Evolutionary conservation across 2,113 vertebrate genomes (phyloP).

Genomic region (Tetrax tetrax): DNA sequence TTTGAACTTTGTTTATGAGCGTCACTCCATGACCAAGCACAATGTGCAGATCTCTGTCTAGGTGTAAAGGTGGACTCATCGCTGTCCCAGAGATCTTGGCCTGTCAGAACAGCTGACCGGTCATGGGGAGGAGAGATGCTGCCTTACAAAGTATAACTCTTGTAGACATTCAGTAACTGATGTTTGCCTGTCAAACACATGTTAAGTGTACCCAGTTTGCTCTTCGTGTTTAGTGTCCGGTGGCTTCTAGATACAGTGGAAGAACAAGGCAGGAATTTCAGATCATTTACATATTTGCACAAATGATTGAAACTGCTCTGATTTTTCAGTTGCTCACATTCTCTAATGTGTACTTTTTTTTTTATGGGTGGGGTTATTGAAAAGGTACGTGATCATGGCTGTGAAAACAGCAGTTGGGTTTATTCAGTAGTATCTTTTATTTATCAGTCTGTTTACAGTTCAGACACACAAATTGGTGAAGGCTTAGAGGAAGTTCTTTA

Average conservation of each 20-base stretch:
- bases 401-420: background rate
- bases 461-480: background rate
- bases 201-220: background rate
- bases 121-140: background rate
- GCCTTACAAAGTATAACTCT: background rate
- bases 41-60: background rate
- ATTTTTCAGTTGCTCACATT: background rate
- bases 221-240: background rate
- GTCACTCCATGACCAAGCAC: background rate
- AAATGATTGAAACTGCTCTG: background rate
- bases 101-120: background rate
- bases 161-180: background rate
- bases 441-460: background rate
- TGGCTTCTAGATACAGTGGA: background rate
- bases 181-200: background rate
- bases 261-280: background rate
- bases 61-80: background rate
- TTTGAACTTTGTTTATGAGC: background rate
- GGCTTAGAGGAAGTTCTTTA: background rate
- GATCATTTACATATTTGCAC: background rate
- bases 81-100: background rate
- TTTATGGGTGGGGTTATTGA: background rate
- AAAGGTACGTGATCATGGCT: background rate
- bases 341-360: background rate
- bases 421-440: background rate